phyloP scores from a whole-genome alignment of 2,888 invertebrate species.

The Dicyrtoma fusca region DNA sequence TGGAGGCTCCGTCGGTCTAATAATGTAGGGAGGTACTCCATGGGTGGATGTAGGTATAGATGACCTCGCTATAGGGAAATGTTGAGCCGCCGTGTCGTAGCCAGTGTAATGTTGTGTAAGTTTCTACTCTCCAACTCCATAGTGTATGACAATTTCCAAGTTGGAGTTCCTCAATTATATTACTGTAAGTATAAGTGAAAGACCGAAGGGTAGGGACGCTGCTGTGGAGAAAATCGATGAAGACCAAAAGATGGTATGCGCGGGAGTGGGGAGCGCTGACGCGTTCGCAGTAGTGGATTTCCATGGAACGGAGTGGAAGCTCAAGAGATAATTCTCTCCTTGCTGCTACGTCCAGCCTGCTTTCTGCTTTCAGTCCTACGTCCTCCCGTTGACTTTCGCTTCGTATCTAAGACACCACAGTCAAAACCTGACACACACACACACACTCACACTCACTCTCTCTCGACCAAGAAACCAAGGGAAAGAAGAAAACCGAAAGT shows the following conservation, averaged over 20 bases:
- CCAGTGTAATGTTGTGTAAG: neutral
- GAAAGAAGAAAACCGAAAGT: neutral
- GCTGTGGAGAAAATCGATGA: constrained; percentile 29
- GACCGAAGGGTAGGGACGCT: constrained; percentile 9
- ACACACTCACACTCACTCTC: constrained; percentile 4
- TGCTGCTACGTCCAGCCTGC: constrained; percentile 21
- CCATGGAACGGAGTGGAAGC: constrained; percentile 15
- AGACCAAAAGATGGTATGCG: constrained; percentile 27
- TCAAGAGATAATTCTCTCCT: constrained; percentile 10
- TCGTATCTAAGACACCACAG: neutral
- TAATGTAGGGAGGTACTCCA: too few species aligned
- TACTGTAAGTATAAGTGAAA: constrained; percentile 3
- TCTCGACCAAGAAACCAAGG: neutral
- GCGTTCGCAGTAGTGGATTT: constrained; percentile 33
- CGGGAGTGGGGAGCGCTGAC: constrained; percentile 16
- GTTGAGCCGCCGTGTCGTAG: neutral
- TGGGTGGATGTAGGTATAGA: too few species aligned
- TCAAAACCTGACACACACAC: neutral
- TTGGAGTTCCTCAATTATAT: neutral
- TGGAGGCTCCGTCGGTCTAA: too few species aligned
- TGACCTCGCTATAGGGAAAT: too few species aligned
- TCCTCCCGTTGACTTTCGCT: constrained; percentile 24
- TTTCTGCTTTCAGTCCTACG: constrained; percentile 31
- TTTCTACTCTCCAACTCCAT: too few species aligned
- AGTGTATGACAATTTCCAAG: too few species aligned